Evolutionary conservation across 53 echinoderm and acorn worm genomes (phyloP).

Genomic region (Stichopus horrens): DNA sequence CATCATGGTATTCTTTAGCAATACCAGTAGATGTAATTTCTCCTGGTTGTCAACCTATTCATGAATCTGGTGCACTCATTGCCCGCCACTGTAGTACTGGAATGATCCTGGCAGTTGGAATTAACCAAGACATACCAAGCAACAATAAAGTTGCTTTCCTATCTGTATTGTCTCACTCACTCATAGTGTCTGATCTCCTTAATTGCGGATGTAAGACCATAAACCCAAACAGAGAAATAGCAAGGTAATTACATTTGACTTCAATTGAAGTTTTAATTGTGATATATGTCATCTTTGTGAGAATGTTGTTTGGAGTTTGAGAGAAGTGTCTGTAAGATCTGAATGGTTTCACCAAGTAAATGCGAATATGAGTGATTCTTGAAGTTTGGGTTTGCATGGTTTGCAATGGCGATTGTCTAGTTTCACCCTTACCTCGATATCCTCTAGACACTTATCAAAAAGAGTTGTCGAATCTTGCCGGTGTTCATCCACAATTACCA

Average conservation of each 20-base stretch:
- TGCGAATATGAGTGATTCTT: no score
- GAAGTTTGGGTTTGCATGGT: no score
- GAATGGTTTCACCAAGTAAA: no score
- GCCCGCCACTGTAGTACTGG: constrained; percentile 64
- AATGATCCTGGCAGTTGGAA: constrained; percentile 72
- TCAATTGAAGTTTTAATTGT: no score
- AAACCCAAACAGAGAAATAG: constrained; percentile 57
- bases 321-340: no score
- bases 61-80: constrained; percentile 64
- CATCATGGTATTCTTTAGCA: constrained; percentile 40
- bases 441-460: no score
- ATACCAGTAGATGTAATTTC: constrained; percentile 52
- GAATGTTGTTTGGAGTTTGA: no score
- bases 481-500: no score
- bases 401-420: no score
- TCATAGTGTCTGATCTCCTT: constrained; percentile 75
- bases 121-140: constrained; percentile 78
- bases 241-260: constrained; percentile 56
- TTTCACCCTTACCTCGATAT: no score
- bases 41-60: constrained; percentile 60
- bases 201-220: constrained; percentile 73
- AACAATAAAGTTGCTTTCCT: constrained; percentile 66
- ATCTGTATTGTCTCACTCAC: constrained; percentile 64
- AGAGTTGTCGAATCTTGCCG: no score
- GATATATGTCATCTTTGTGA: no score